These are phyloP conservation scores for Stichopus chloronotus DNA, from an alignment of 35 echinoderm and acorn worm genomes.

Conservation along the genomic window DNA sequence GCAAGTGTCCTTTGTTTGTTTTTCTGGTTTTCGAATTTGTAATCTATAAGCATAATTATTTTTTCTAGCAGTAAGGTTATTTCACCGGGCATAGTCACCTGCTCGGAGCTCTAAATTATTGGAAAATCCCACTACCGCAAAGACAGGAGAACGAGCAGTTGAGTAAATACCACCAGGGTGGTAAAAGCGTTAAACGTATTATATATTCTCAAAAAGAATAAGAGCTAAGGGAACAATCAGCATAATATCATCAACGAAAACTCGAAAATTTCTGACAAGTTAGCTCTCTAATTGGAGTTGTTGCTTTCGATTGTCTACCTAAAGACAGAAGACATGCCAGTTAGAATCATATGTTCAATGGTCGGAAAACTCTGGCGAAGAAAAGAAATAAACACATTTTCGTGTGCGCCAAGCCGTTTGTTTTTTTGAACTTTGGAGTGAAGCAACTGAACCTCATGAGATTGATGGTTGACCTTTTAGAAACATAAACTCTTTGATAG, in stretches of 20 bases:
- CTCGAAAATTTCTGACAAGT: too few species aligned
- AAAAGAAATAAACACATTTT: not conserved
- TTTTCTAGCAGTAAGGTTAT: not conserved
- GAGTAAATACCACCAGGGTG: not conserved
- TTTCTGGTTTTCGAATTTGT: not conserved
- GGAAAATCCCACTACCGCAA: not conserved
- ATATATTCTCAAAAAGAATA: not conserved
- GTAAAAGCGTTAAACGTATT: not conserved
- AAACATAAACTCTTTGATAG: too few species aligned
- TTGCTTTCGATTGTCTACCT: too few species aligned
- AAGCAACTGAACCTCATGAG: too few species aligned
- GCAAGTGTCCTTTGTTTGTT: not conserved
- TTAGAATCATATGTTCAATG: too few species aligned
- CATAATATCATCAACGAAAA: too few species aligned
- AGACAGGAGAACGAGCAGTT: not conserved
- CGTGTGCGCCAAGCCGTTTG: not conserved
- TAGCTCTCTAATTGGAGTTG: too few species aligned
- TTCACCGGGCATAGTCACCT: not conserved
- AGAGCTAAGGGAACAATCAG: too few species aligned
- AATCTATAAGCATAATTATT: constrained; percentile 12
- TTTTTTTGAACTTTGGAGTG: not conserved
- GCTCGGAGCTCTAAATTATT: not conserved
- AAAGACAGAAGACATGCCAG: too few species aligned
- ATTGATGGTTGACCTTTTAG: too few species aligned
- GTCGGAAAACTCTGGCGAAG: too few species aligned